Conservation (phyloP, 2,797 vertebrate species). For the Sylvilagus floridanus region DNA sequence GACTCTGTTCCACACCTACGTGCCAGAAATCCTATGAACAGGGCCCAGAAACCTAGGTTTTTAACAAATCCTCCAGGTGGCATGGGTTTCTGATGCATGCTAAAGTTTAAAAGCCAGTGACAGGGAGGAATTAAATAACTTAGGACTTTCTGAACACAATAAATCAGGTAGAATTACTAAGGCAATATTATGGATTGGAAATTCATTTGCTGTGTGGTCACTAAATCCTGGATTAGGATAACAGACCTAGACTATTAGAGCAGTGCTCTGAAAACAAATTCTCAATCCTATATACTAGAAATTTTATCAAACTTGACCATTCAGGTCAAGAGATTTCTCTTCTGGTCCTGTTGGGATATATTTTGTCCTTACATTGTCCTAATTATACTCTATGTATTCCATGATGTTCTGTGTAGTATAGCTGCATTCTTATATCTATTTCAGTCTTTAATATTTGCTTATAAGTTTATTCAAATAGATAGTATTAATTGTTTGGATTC, state of each 20-base stretch:
- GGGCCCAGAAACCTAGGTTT: background rate
- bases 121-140: constrained; percentile 18
- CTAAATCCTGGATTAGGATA: background rate
- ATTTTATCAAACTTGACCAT: background rate
- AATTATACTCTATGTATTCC: background rate
- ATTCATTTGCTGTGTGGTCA: background rate
- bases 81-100: background rate
- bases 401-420: background rate
- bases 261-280: constrained; percentile 22
- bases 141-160: background rate
- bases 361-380: background rate
- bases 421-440: background rate
- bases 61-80: background rate
- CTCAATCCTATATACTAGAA: background rate
- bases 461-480: constrained; percentile 20
- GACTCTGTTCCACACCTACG: background rate
- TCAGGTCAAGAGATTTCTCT: background rate
- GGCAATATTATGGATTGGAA: background rate
- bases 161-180: no score
- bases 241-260: background rate
- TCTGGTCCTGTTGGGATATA: background rate
- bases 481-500: background rate
- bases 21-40: background rate
- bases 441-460: background rate
- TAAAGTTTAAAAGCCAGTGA: background rate